Conservation (phyloP, 2,888 invertebrate species). For the Physocephala rufipes region DNA sequence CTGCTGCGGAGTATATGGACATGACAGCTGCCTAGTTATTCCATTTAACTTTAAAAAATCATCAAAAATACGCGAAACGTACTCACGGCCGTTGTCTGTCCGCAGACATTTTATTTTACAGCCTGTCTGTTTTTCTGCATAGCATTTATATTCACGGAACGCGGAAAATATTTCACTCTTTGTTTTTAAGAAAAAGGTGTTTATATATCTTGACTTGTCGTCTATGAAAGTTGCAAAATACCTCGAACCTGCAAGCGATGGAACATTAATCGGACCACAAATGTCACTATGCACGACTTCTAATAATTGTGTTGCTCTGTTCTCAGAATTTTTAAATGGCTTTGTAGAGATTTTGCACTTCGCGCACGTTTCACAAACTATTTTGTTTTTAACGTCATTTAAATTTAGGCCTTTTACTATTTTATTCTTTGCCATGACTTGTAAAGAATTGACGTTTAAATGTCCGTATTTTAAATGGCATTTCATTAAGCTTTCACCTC, state of each 20-base stretch:
- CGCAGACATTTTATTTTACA: conserved; percentile 1
- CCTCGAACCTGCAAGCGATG: conserved; percentile 40
- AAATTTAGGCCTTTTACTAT: not conserved
- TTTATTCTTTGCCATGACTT: not conserved
- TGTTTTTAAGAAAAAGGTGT: conserved; percentile 40
- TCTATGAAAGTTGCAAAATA: conserved; percentile 45
- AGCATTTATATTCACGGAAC: conserved; percentile 38
- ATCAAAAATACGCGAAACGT: conserved; percentile 33
- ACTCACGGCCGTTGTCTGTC: conserved; percentile 30
- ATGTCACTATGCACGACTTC: conserved; percentile 39
- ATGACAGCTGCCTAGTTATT: conserved; percentile 41
- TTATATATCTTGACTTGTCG: conserved; percentile 39
- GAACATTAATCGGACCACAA: conserved; percentile 34
- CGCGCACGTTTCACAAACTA: conserved; percentile 26
- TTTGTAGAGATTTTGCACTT: conserved; percentile 30
- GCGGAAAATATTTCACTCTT: conserved; percentile 32
- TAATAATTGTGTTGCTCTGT: conserved; percentile 29
- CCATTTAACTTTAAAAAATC: conserved; percentile 40
- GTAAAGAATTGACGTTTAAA: not conserved
- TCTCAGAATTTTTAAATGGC: conserved; percentile 30
- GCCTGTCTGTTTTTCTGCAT: conserved; percentile 30
- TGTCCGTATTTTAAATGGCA: conserved; percentile 26
- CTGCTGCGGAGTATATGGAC: conserved; percentile 46
- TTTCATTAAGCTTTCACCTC: not conserved
- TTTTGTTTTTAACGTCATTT: not conserved